phyloP scores from a whole-genome alignment of 2,113 vertebrate species.

The Carassius gibelio region DNA sequence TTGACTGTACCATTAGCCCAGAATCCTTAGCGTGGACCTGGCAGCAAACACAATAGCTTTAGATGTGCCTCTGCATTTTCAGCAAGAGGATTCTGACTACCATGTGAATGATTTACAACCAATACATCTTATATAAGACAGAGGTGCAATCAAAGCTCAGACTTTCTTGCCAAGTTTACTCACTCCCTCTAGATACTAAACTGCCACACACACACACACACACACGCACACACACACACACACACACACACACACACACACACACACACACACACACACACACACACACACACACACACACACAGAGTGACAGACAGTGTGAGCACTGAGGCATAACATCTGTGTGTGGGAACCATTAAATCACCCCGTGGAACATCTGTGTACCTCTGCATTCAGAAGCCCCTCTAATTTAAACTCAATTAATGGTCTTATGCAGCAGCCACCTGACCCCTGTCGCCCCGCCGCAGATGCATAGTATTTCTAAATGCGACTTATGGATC shows the following conservation, averaged over 20 bases:
- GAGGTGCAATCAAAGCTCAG: conserved; percentile 1
- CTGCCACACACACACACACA: not conserved
- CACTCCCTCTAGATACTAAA: not conserved
- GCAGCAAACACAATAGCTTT: conserved; percentile 24
- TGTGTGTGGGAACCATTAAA: conserved; percentile 42
- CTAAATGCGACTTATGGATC: not conserved
- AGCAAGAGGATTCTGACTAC: not conserved
- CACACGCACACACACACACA: conserved; percentile 6
- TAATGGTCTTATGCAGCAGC: conserved; percentile 8
- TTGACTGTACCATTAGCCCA: conserved; percentile 5
- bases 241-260: conserved; percentile 5
- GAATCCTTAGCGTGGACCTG: conserved; percentile 11
- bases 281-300: not conserved
- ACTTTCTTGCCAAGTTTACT: not conserved
- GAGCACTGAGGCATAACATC: conserved; percentile 27
- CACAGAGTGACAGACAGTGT: conserved; percentile 31
- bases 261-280: not conserved
- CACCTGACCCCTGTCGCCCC: conserved; percentile 3
- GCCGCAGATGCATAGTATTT: not conserved
- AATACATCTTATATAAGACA: conserved; percentile 35
- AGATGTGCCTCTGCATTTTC: conserved; percentile 16
- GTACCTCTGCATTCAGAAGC: conserved; percentile 35
- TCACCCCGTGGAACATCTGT: conserved; percentile 19
- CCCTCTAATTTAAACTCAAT: conserved; percentile 45
- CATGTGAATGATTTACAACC: conserved; percentile 29